A percentile compares a stretch with the other conserved stretches of the same genome.
phyloP scores from a whole-genome alignment of 2,888 invertebrate genomes.

The Chloroclystis v-ata region DNA sequence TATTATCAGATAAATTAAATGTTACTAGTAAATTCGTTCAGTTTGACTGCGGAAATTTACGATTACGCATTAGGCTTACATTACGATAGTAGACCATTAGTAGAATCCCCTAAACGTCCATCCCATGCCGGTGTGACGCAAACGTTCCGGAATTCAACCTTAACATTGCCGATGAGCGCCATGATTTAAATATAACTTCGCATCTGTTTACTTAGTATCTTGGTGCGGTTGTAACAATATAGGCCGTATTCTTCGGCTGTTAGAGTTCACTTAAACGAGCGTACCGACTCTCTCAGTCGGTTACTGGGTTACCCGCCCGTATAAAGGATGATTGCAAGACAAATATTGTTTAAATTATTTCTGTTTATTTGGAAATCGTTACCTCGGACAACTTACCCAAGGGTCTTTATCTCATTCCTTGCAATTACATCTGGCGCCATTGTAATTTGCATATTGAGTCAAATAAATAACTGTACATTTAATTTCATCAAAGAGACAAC shows the following conservation, averaged over 20 bases:
- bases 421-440: not conserved
- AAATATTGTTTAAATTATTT: constrained; percentile 32
- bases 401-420: constrained; percentile 3
- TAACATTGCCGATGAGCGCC: constrained; percentile 71
- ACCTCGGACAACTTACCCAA: constrained; percentile 35
- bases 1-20: too few species aligned
- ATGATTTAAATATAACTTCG: constrained; percentile 70
- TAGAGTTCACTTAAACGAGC: constrained; percentile 15
- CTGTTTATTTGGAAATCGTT: constrained; percentile 34
- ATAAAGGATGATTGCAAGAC: constrained; percentile 35
- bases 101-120: constrained; percentile 41
- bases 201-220: constrained; percentile 45
- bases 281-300: constrained; percentile 33
- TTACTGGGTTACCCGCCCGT: constrained; percentile 47
- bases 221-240: constrained; percentile 39
- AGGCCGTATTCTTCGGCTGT: constrained; percentile 24
- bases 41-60: constrained; percentile 1
- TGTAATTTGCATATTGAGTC: not conserved
- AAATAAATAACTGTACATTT: too few species aligned
- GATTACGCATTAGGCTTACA: constrained; percentile 5
- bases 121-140: constrained; percentile 52
- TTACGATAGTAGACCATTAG: constrained; percentile 10
- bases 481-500: too few species aligned
- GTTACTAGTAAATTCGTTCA: too few species aligned
- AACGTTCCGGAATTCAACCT: constrained; percentile 70